Conservation (phyloP, 2,797 vertebrate species). For the Hoplostethus atlanticus region DNA sequence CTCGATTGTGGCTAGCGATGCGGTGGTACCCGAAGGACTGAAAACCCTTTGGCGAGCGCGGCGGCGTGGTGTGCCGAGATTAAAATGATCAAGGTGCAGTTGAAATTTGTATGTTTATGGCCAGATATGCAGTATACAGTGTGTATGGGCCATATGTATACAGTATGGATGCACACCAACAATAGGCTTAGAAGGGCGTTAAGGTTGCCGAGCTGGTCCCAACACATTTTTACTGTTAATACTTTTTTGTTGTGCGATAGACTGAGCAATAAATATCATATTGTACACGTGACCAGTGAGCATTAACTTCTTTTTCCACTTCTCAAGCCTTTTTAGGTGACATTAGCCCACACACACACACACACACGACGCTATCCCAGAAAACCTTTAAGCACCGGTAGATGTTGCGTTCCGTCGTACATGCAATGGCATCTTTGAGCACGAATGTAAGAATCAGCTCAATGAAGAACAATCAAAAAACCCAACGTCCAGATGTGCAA, state of each 20-base stretch:
- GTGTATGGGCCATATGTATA: constrained; percentile 56
- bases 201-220: constrained; percentile 47
- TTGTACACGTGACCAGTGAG: constrained; percentile 64
- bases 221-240: constrained; percentile 58
- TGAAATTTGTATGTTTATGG: constrained; percentile 49
- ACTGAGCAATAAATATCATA: constrained; percentile 86
- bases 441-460: constrained; percentile 83
- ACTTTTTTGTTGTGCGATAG: constrained; percentile 73
- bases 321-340: constrained; percentile 57
- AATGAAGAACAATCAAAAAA: constrained; percentile 71
- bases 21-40: constrained; percentile 42
- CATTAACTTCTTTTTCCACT: constrained; percentile 64
- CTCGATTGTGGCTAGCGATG: constrained; percentile 29
- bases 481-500: constrained; percentile 44
- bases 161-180: constrained; percentile 56
- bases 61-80: constrained; percentile 53
- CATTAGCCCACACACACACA: constrained; percentile 25
- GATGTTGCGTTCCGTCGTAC: constrained; percentile 63
- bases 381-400: constrained; percentile 41
- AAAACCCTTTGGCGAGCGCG: constrained; percentile 57
- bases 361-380: constrained; percentile 25
- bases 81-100: constrained; percentile 43
- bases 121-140: constrained; percentile 66
- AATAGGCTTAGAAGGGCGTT: constrained; percentile 43
- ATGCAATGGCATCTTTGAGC: constrained; percentile 71